Evolutionary conservation across 2,888 invertebrate species (phyloP), one percentile per base, ranked within the genome.

Genomic region (Drosophila rellima): DNA sequence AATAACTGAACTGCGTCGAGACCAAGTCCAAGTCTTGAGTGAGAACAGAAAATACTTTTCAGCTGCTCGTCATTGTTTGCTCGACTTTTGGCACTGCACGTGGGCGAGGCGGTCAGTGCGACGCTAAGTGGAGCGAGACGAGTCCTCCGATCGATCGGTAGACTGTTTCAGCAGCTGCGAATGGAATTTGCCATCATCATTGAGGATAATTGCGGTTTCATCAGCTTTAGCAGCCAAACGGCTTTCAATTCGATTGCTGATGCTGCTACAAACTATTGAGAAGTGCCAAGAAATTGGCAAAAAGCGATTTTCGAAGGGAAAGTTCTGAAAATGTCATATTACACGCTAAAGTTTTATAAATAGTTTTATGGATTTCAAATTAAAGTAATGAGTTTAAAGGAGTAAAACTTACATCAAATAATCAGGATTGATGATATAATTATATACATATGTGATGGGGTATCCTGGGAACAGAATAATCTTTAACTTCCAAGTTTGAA

Each of bases 11-110:
- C 26, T 23, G 42, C 51, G 54, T 40, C n/a, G n/a, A n/a, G n/a
- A n/a, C 5, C 11, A 33, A 45, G 18, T 18, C 11, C 6, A 13
- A 48, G 13, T 33, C 29, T 35, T 56, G 81, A 84, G 86, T 86
- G 86, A 86, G 86, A 87, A 87, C 75, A 80, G 64, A 66, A 86
- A 84, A 87, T 84, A 86, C 77, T 82, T 87, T 69, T 72, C 78
- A 81, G 80, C 86, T 87, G 81, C 81, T 84, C 84, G 74, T 84
- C 86, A 86, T 87, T 84, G 84, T 82, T 86, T 78, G 78, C 67
- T 62, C 78, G 71, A 74, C 71, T 78, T 78, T 78, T 74, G 68
- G 64, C 77, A 71, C 71, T 78, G 71, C 71, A 77, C 70, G 63
- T 81, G 76, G 74, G 73, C 70, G 73, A 51, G 68, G 37, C 52